Base-by-base conservation (phyloP, 2,888 invertebrate genomes). In the Patella caerulea region DNA sequence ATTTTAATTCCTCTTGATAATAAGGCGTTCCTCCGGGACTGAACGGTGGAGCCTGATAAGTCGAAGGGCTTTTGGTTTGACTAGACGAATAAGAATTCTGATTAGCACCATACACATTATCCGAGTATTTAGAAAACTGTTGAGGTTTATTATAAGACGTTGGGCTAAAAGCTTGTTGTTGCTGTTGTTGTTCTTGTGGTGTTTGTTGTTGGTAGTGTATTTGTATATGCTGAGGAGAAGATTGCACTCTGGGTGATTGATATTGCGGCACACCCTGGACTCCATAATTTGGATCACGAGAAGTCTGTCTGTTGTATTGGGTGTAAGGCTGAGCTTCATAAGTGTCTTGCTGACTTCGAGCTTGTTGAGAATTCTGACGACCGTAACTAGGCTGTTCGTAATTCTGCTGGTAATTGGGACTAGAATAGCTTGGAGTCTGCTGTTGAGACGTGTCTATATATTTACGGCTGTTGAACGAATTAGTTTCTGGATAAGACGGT, bases 1-100 rank as follows among this genome's bases (percentile, higher is more conserved):
- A 83, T 56, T 77, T 45, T 17, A 59, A 59, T 52, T 78, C 81
- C 34, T 81, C 80, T 72, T 77, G 75, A 74, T 79, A 79, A 17
- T 53, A 56, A 34, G 59, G 65, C 2, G 76, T 54, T 55, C 65
- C 65, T 14, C 73, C 76, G 1, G 76, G 72, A 73, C 76, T 73
- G 72, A 59, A 65, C 19, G 65, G 65, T 52, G 71, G 65, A 71
- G 55, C 55, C 52, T 69, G 53, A 34, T 52, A 53, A 72, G 72
- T 17, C 4, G 72, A 59, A 17, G 72, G 76, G 73, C 69, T 76
- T 24, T 65, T 69, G 17, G 65, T 24, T 17, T 73, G 73, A 14
- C 65, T 73, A 19, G 71, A 52, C 29, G 59, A 55, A 3, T 52
- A 59, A 34, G 54, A 53, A 56, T 56, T 59, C 69, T 71, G 72